These are phyloP conservation scores for Irena cyanogastra DNA, from an alignment of 2,113 vertebrate genomes.

Conservation along the genomic window DNA sequence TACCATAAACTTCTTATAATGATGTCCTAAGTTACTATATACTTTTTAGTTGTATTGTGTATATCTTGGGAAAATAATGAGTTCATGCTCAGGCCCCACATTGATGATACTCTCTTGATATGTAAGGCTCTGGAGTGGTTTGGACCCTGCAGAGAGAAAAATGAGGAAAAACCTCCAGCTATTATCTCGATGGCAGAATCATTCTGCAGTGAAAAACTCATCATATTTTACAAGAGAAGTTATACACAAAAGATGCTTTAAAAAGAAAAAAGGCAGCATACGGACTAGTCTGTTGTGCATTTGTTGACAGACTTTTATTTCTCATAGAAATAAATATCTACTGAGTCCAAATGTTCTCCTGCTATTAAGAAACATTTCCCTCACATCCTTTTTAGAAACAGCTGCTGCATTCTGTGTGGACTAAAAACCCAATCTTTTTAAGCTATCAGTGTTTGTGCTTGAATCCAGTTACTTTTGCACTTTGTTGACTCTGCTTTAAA, in stretches of 20 bases:
- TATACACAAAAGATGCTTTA: not conserved
- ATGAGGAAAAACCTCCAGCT: not conserved
- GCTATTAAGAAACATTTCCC: not conserved
- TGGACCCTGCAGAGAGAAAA: not conserved
- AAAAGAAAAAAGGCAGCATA: not conserved
- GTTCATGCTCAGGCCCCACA: not conserved
- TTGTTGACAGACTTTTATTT: conserved; percentile 49
- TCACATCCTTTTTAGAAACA: conserved; percentile 12
- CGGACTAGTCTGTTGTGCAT: not conserved
- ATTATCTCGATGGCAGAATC: not conserved
- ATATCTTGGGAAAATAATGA: conserved; percentile 26
- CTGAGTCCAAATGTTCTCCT: not conserved
- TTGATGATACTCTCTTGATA: conserved; percentile 19
- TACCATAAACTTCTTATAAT: conserved; percentile 28
- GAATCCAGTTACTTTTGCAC: not conserved
- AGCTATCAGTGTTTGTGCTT: not conserved
- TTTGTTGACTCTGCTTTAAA: conserved; percentile 16
- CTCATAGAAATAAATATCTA: conserved; percentile 28
- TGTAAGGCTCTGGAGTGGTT: not conserved
- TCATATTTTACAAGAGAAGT: conserved; percentile 31
- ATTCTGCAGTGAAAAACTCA: conserved; percentile 1
- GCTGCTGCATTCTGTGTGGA: not conserved
- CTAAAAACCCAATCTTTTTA: conserved; percentile 7
- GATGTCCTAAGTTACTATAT: not conserved
- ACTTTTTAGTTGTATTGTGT: not conserved